These are phyloP conservation scores for Poeciliopsis gracilis DNA, from an alignment of 2,797 vertebrate species.

Conservation along the genomic window DNA sequence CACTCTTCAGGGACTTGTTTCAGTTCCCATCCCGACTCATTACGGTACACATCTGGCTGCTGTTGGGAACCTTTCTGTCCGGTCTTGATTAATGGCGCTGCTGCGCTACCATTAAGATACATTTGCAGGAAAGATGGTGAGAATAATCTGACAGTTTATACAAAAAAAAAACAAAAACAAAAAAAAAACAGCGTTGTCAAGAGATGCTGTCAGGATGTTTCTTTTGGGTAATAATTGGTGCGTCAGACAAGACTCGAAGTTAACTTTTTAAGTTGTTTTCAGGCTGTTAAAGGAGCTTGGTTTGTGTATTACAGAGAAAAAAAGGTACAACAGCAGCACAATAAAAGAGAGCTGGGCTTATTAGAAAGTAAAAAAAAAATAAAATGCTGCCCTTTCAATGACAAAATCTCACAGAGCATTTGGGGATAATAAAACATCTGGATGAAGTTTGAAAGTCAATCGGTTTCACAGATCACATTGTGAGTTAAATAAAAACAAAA, in stretches of 20 bases:
- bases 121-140: background rate
- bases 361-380: background rate
- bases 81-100: constrained; percentile 20
- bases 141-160: constrained; percentile 9
- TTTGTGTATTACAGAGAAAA: background rate
- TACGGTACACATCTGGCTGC: constrained; percentile 15
- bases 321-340: background rate
- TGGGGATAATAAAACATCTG: background rate
- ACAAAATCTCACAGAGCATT: background rate
- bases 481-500: too few relatives aligned
- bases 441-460: background rate
- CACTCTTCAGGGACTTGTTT: constrained; percentile 37
- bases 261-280: background rate
- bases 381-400: background rate
- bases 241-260: background rate
- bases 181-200: constrained; percentile 1
- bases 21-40: constrained; percentile 7
- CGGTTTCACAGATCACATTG: background rate
- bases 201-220: background rate
- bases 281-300: background rate
- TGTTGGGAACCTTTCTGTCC: constrained; percentile 8
- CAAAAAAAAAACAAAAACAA: background rate
- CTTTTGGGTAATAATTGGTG: background rate
- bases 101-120: constrained; percentile 10
- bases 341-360: background rate